Evolutionary conservation across 1,140 invertebrate species (phyloP).

Genomic region (Scaptomyza hsui): DNA sequence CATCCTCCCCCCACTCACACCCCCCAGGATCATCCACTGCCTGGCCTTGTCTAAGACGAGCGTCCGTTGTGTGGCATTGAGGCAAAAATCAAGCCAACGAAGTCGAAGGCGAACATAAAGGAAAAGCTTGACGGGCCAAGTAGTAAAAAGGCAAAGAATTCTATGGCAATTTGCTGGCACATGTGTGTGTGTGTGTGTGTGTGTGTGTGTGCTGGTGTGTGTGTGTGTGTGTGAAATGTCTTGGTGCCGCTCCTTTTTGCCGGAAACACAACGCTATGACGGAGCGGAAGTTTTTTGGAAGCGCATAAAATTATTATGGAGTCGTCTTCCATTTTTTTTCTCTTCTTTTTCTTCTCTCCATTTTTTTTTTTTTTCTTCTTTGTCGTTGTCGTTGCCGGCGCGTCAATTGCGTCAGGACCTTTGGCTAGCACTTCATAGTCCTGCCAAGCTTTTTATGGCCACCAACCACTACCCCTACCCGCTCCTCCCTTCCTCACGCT

Average conservation of each 20-base stretch:
- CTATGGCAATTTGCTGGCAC: constrained; percentile 69
- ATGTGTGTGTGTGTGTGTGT: constrained; percentile 31
- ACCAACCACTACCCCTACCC: background rate
- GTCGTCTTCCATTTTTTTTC: constrained; percentile 59
- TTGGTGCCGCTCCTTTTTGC: constrained; percentile 49
- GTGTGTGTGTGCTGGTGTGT: constrained; percentile 22
- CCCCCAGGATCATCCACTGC: background rate
- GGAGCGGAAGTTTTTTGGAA: constrained; percentile 81
- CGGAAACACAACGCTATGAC: constrained; percentile 78
- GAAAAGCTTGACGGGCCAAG: constrained; percentile 67
- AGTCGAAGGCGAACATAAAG: constrained; percentile 67
- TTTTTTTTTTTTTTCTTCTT: constrained; percentile 1
- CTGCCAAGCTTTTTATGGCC: constrained; percentile 49
- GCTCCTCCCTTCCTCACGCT: too few relatives aligned
- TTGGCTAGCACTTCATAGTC: constrained; percentile 71
- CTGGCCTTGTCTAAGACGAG: constrained; percentile 11
- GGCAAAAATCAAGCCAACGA: constrained; percentile 61
- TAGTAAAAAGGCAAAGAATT: constrained; percentile 49
- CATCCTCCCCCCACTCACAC: background rate
- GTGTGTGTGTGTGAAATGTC: constrained; percentile 44
- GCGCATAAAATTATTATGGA: constrained; percentile 82
- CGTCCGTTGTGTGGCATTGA: constrained; percentile 30
- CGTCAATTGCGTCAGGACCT: constrained; percentile 73
- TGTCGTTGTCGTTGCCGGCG: constrained; percentile 46
- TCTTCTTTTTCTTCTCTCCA: constrained; percentile 7